phyloP scores from a whole-genome alignment of 2,888 invertebrate species.

The Ecdyonurus torrentis region DNA sequence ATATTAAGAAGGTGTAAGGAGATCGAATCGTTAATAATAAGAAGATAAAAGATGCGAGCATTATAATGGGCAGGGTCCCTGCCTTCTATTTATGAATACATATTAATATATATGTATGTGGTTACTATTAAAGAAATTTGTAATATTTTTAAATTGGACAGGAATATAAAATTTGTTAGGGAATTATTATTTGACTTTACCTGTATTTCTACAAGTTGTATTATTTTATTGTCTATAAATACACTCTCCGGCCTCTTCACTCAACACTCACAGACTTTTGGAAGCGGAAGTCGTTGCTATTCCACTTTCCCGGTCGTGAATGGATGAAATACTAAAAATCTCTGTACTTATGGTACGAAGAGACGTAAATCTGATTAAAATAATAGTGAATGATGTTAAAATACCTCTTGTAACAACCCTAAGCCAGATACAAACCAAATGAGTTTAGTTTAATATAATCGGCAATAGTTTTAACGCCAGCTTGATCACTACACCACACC shows the following conservation, averaged over 20 bases:
- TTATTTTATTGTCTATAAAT: not conserved
- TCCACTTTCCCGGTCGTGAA: not conserved
- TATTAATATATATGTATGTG: too few relatives aligned
- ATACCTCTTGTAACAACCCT: not conserved
- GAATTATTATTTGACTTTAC: not conserved
- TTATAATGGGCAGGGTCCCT: not conserved
- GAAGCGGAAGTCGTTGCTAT: not conserved
- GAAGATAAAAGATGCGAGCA: not conserved
- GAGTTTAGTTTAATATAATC: not conserved
- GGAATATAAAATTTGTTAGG: too few relatives aligned
- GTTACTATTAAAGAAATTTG: too few relatives aligned
- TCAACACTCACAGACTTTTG: not conserved
- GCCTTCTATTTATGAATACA: not conserved
- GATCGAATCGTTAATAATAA: not conserved
- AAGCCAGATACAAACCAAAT: not conserved
- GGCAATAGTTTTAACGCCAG: slow-evolving; percentile 1
- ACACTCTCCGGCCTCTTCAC: not conserved
- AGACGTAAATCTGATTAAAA: not conserved
- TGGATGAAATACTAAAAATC: not conserved
- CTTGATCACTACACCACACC: slow-evolving; percentile 8
- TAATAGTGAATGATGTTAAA: not conserved
- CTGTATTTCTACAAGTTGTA: not conserved
- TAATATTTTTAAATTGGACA: too few relatives aligned
- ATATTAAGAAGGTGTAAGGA: not conserved
- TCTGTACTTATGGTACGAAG: not conserved